These are phyloP conservation scores for Nemopilema nomurai DNA, from an alignment of 30 jellyfish, hydroid and myxozoan genomes.

Conservation along the genomic window DNA sequence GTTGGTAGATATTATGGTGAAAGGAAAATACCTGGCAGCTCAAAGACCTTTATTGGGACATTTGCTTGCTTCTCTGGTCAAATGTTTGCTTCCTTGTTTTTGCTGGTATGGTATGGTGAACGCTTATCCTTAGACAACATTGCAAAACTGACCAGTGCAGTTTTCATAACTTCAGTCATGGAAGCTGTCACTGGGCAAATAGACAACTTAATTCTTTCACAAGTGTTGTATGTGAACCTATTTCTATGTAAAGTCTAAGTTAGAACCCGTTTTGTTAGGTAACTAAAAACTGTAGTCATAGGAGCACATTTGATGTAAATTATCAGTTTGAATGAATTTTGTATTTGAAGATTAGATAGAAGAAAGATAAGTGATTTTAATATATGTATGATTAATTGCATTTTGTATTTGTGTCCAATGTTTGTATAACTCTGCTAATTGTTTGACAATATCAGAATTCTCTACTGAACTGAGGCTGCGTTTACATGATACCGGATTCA, in stretches of 20 bases:
- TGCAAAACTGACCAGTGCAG: slow-evolving; percentile 6
- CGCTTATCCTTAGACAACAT: slow-evolving; percentile 5
- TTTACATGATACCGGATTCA: no score
- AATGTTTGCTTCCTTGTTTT: slow-evolving; percentile 33
- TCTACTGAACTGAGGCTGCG: no score
- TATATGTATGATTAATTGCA: neutral
- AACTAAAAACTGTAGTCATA: no score
- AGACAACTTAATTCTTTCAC: slow-evolving; percentile 86
- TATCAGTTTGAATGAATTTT: neutral
- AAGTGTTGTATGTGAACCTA: slow-evolving; percentile 40
- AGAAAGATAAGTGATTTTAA: neutral
- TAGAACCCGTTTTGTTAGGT: neutral
- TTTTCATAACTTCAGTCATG: slow-evolving; percentile 35
- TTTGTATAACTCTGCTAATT: no score
- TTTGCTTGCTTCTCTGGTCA: slow-evolving; percentile 50
- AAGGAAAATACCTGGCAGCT: slow-evolving; percentile 61
- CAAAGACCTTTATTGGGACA: slow-evolving; percentile 78
- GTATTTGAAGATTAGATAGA: neutral
- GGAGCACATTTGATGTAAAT: neutral
- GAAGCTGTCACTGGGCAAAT: slow-evolving; percentile 81
- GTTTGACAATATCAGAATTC: no score
- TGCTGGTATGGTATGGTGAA: neutral
- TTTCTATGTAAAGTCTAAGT: neutral
- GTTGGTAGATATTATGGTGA: slow-evolving; percentile 80
- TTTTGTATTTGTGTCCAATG: neutral